Evolutionary conservation across 2,797 vertebrate species (phyloP).

Genomic region (Onychomys arenicola): DNA sequence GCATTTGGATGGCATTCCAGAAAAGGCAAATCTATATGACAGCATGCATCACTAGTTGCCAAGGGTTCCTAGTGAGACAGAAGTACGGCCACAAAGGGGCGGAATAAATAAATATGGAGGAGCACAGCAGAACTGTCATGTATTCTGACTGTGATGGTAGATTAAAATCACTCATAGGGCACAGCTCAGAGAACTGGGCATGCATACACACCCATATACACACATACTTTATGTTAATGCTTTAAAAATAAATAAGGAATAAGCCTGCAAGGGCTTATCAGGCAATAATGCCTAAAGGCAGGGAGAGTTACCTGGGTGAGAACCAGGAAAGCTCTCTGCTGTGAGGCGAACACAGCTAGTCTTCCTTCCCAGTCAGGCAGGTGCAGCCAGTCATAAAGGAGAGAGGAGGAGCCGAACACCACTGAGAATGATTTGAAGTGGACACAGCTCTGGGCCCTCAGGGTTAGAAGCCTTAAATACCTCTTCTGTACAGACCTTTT

Average conservation of each 20-base stretch:
- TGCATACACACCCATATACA: accelerated
- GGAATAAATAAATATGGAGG: background rate
- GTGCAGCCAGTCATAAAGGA: background rate
- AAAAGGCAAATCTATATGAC: background rate
- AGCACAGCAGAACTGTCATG: background rate
- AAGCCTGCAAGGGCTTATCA: background rate
- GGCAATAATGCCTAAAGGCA: background rate
- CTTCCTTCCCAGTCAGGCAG: background rate
- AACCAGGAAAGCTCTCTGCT: background rate
- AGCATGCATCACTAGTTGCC: background rate
- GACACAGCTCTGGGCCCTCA: background rate
- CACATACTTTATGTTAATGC: background rate
- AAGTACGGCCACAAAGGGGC: background rate
- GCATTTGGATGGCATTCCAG: background rate
- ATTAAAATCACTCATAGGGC: background rate
- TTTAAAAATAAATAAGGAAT: conserved; percentile 5
- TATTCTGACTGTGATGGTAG: background rate
- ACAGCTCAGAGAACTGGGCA: background rate
- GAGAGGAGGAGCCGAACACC: background rate
- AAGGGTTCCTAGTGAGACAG: background rate
- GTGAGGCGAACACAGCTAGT: background rate
- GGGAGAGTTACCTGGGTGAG: background rate
- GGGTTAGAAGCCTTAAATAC: background rate
- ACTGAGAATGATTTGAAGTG: background rate
- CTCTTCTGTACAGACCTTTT: background rate